Base-by-base conservation (phyloP, 1,140 invertebrate species). In the Mesaphorura yosii region DNA sequence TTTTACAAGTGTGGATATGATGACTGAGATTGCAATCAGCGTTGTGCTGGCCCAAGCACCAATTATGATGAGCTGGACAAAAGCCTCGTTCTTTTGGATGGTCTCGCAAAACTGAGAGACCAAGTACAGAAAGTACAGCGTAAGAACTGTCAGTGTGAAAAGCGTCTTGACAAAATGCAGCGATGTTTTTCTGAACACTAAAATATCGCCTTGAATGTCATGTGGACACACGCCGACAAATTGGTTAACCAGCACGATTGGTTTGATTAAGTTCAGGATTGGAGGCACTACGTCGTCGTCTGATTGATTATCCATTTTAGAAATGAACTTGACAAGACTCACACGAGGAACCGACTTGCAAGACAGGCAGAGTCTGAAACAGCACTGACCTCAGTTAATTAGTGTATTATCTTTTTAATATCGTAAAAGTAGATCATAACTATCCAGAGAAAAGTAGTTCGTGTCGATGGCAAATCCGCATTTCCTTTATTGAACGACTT, bases 151-250 rank as follows among this genome's bases (percentile, higher is more conserved):
- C 1, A 58, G 57, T 22, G 51, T 61, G 1, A 53, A 5, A 2
- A 57, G 19, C 6, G 59, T 49, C 15, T 29, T 27, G 42, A 51
- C 15, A 31, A 51, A 57, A 27, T 29, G n/a, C 23, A 48, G 22
- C 2, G 59, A 52, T 12, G 23, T 51, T 37, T 41, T 51, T 2
- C 47, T 37, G 26, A 58, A 54, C 17, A 40, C 39, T 1, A 58
- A 15, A 14, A 27, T 45, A 6, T 39, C 45, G 0, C 47, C 20
- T n/a, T 7, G n/a, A 6, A 57, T 27, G 20, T 45, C 31, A 41
- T 53, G 51, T 12, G 55, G 55, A 48, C 47, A 55, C 6, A 54
- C 40, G 7, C 59, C 59, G 23, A 57, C 12, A 29, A 57, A 37
- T 31, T 57, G 45, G 42, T 46, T 52, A 5, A 57, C 15, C 25